Evolutionary conservation across 2,113 vertebrate genomes (phyloP).

Genomic region (Sorex araneus): DNA sequence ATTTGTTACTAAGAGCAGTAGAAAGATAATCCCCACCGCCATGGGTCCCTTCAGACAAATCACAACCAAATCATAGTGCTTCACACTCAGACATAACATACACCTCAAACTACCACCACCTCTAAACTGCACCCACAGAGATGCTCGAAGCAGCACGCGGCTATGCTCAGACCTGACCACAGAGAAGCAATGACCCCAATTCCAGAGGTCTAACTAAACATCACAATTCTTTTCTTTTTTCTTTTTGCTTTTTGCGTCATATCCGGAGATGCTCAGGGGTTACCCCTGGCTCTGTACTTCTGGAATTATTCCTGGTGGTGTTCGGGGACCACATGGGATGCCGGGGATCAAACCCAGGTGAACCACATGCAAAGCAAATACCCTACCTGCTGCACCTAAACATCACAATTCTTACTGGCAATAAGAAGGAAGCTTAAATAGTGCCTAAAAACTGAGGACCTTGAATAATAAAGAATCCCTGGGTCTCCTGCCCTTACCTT

Average conservation of each 20-base stretch:
- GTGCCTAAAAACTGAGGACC: neutral
- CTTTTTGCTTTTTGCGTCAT: too few relatives aligned
- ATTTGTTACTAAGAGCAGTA: neutral
- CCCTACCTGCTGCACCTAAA: too few relatives aligned
- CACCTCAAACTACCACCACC: neutral
- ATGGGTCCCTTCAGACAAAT: slow-evolving; percentile 24
- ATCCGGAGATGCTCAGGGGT: too few relatives aligned
- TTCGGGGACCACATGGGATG: too few relatives aligned
- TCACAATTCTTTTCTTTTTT: neutral
- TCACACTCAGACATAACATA: neutral
- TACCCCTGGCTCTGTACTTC: too few relatives aligned
- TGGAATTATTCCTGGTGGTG: too few relatives aligned
- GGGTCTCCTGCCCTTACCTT: neutral
- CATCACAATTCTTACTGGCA: neutral
- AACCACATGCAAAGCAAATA: too few relatives aligned
- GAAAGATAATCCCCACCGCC: accelerated
- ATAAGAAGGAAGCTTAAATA: neutral
- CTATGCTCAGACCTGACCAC: neutral
- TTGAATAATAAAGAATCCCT: neutral
- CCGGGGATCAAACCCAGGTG: too few relatives aligned
- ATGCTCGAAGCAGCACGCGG: neutral
- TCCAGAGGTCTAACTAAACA: neutral
- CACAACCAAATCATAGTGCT: neutral
- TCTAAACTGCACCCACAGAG: slow-evolving; percentile 26
- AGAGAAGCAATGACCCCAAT: neutral